These are phyloP conservation scores for Aeoliscus strigatus DNA, from an alignment of 2,797 vertebrate species.

Conservation along the genomic window DNA sequence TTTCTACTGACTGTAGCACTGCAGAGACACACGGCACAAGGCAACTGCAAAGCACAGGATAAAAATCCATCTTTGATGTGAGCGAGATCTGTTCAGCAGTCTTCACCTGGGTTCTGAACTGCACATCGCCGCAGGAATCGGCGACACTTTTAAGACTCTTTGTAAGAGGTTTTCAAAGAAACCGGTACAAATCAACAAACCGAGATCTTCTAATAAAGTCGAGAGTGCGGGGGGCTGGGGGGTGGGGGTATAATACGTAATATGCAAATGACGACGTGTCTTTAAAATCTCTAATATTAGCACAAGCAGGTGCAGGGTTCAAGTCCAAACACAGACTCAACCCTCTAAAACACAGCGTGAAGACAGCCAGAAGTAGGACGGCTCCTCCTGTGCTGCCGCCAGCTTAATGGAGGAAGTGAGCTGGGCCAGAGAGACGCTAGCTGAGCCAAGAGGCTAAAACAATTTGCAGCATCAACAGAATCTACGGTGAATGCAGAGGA, in stretches of 20 bases:
- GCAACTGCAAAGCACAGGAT: too few relatives aligned
- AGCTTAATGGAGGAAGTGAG: constrained; percentile 26
- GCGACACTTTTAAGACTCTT: constrained; percentile 25
- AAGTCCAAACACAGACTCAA: too few relatives aligned
- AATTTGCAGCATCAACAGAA: constrained; percentile 53
- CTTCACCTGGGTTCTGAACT: constrained; percentile 42
- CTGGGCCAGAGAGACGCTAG: constrained; percentile 18
- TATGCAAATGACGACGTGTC: not conserved
- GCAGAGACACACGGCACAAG: constrained; percentile 51
- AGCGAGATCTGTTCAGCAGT: constrained; percentile 50
- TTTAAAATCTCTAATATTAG: constrained; percentile 15
- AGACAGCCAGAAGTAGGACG: constrained; percentile 25
- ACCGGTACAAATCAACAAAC: constrained; percentile 28
- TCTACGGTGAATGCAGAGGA: constrained; percentile 40
- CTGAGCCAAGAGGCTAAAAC: constrained; percentile 46
- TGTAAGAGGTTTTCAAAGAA: constrained; percentile 39
- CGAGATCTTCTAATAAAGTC: constrained; percentile 23
- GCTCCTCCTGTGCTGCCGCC: constrained; percentile 21
- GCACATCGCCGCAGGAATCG: constrained; percentile 25
- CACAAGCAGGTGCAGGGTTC: constrained; percentile 5
- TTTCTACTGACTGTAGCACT: constrained; percentile 14
- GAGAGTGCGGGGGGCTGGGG: too few relatives aligned
- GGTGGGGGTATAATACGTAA: constrained; percentile 8
- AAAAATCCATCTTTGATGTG: constrained; percentile 62
- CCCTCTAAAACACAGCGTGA: constrained; percentile 7